Base-by-base conservation (phyloP, 2,888 invertebrate species). In the Lithophane leautieri region DNA sequence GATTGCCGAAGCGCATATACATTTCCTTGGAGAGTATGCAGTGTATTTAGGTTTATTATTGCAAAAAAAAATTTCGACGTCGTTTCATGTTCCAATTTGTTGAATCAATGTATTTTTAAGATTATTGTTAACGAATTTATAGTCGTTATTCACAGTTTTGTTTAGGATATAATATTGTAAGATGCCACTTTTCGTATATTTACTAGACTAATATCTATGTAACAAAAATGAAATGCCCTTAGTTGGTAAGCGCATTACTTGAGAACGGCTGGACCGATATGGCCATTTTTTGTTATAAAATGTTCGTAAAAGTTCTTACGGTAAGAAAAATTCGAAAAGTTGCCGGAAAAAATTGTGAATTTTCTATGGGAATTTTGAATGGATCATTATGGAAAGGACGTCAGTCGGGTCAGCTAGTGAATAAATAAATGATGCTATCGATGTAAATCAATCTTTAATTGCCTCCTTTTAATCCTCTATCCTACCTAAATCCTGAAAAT, bases 371-470 rank as follows among this genome's bases (percentile, higher is more conserved):
- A 44, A 22, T 52, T 52, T 22, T 52, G 22, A 22, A 47, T 19
- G 47, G 16, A 52, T 52, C 3, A 22, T 52, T 52, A 8, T 50
- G n/a, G n/a, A n/a, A 11, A 54, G 54, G 54, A 19, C 54, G n/a
- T n/a, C n/a, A 60, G 50, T 50, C 50, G 8, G 0, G 50, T 8
- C 2, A 22, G 8, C 50, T 22, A 50, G 50, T 50, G 25, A 81
- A 81, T 75, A 75, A 78, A 75, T 66, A 28, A 28, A 60, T 40
- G 12, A 54, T 76, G 25, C 72, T 76, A 28, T 50, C 14, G 60
- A 63, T 65, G 58, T 79, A 34, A 72, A 50, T 14, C 28, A 19
- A 4, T 47, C 0, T 74, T 78, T 79, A 0, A 56, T 80, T 79
- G 1, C 2, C 28, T 40, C 1, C 28, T 42, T 28, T 22, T 22